Evolutionary conservation across 1,140 invertebrate genomes (phyloP).

Genomic region (Chlorops oryzae): DNA sequence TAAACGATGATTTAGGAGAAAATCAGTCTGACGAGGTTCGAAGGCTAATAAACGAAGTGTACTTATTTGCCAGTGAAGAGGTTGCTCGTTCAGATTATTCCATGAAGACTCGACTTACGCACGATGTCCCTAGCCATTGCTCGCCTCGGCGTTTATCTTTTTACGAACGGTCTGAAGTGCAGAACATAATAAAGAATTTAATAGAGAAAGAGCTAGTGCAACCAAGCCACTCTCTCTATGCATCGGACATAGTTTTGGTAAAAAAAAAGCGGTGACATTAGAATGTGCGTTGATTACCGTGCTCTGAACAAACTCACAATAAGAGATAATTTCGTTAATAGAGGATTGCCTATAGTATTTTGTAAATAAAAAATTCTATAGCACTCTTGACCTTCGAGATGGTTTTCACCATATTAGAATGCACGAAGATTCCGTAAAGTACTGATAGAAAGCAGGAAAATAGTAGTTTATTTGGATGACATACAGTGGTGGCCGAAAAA

Average conservation of each 20-base stretch:
- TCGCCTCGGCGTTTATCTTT: background rate
- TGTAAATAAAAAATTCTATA: constrained; percentile 13
- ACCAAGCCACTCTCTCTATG: constrained; percentile 13
- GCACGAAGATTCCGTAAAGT: background rate
- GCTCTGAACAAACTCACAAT: constrained; percentile 12
- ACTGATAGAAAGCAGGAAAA: background rate
- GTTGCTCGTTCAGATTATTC: background rate
- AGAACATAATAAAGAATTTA: constrained; percentile 15
- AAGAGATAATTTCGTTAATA: constrained; percentile 12
- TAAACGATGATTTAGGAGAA: no score
- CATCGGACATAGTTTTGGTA: background rate
- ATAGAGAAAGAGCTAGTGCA: background rate
- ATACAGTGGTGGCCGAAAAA: no score
- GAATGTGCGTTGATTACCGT: background rate
- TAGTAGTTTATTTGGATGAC: constrained; percentile 15
- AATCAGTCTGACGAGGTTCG: no score
- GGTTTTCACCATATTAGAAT: constrained; percentile 13
- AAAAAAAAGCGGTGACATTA: background rate
- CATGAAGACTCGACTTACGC: constrained; percentile 10
- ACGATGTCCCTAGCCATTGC: background rate
- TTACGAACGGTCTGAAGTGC: constrained; percentile 12
- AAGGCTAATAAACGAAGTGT: no score
- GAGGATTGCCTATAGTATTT: constrained; percentile 15
- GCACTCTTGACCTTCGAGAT: constrained; percentile 9
- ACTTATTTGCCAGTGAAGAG: no score